Evolutionary conservation across 2,888 invertebrate species (phyloP).

Genomic region (Cataglyphis livida): DNA sequence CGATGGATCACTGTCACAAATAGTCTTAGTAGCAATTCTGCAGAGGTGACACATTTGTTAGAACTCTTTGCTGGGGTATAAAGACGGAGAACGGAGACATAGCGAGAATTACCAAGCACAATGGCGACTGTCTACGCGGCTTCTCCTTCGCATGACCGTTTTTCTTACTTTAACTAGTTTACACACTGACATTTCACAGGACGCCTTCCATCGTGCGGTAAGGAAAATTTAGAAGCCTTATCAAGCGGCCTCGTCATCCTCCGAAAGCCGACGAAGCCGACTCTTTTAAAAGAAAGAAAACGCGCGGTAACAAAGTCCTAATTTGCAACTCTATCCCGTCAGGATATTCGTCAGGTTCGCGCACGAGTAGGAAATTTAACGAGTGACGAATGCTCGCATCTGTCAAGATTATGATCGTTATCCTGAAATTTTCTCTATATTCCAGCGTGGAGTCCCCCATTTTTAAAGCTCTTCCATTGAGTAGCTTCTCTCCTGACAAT

Average conservation of each 20-base stretch:
- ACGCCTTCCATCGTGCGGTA: conserved; percentile 56
- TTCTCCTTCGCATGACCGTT: conserved; percentile 67
- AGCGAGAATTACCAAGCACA: conserved; percentile 59
- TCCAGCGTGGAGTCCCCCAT: conserved; percentile 25
- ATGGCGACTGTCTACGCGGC: conserved; percentile 59
- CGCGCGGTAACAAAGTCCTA: conserved; percentile 69
- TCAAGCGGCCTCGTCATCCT: conserved; percentile 55
- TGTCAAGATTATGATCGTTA: conserved; percentile 69
- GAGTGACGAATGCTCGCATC: conserved; percentile 70
- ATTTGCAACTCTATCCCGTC: conserved; percentile 70
- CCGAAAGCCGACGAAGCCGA: conserved; percentile 27
- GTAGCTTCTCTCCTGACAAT: conserved; percentile 36
- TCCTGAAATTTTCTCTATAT: conserved; percentile 45
- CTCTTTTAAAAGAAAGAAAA: conserved; percentile 26
- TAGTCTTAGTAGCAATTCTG: conserved; percentile 31
- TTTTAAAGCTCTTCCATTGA: conserved; percentile 55
- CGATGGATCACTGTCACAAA: conserved; percentile 41
- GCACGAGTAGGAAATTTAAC: conserved; percentile 62
- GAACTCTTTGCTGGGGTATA: conserved; percentile 29
- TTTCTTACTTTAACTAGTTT: conserved; percentile 73
- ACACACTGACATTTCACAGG: conserved; percentile 45
- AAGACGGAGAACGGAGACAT: conserved; percentile 60
- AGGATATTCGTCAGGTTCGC: conserved; percentile 62
- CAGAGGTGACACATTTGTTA: conserved; percentile 46
- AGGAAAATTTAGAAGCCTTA: conserved; percentile 75